Evolutionary conservation across 2,888 invertebrate genomes (phyloP).

Genomic region (Pachydiplax longipennis): DNA sequence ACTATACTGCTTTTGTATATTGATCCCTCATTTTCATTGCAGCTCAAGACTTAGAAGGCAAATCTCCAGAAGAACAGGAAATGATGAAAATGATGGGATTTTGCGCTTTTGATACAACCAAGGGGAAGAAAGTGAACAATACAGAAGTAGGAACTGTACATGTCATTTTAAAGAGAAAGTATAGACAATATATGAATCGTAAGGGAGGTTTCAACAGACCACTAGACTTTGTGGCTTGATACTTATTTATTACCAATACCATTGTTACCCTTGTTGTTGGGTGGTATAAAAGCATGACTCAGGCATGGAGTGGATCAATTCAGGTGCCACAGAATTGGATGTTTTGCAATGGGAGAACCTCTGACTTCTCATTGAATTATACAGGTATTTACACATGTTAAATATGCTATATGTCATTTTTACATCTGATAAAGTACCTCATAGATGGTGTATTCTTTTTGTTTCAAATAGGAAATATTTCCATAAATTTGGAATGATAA

Average conservation of each 20-base stretch:
- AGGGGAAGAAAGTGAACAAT: slow-evolving; percentile 93
- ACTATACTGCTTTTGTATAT: too few relatives aligned
- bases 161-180: slow-evolving; percentile 94
- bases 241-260: not conserved
- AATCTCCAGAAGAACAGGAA: slow-evolving; percentile 89
- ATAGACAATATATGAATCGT: slow-evolving; percentile 99
- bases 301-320: not conserved
- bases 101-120: slow-evolving; percentile 93
- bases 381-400: slow-evolving; percentile 20
- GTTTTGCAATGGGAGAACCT: not conserved
- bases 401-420: not conserved
- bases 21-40: slow-evolving; percentile 55
- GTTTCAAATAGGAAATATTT: not conserved
- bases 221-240: slow-evolving; percentile 91
- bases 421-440: not conserved
- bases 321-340: not conserved
- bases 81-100: slow-evolving; percentile 98
- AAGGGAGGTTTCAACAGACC: slow-evolving; percentile 99
- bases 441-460: not conserved
- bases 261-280: slow-evolving; percentile 46
- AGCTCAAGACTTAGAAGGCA: slow-evolving; percentile 89
- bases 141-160: slow-evolving; percentile 96
- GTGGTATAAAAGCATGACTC: slow-evolving; percentile 6
- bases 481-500: not conserved
- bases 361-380: not conserved